A percentile compares a stretch with the other conserved stretches of the same genome.
Evolutionary conservation across 2,888 invertebrate genomes (phyloP).

Genomic region (Mythimna pallens): DNA sequence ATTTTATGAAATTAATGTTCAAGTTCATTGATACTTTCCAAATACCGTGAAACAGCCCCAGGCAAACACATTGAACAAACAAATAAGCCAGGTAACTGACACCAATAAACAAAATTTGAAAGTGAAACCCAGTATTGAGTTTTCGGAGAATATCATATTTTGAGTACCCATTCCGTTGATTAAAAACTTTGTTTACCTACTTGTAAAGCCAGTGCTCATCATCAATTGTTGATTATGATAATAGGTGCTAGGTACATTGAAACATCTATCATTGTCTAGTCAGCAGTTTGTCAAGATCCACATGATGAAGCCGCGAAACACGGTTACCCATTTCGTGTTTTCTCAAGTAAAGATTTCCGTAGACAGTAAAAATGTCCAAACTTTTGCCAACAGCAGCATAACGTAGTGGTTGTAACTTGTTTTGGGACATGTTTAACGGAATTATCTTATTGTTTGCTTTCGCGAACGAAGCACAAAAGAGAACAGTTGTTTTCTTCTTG

Average conservation of each 20-base stretch:
- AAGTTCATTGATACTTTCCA: conserved; percentile 15
- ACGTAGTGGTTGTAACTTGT: conserved; percentile 77
- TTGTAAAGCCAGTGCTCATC: conserved; percentile 49
- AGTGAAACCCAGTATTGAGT: conserved; percentile 49
- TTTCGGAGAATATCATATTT: conserved; percentile 58
- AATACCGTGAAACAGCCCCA: conserved; percentile 17
- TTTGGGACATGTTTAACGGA: conserved; percentile 73
- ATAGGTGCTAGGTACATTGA: conserved; percentile 64
- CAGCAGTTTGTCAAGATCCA: conserved; percentile 77
- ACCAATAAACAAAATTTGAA: conserved; percentile 54
- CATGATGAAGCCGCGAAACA: conserved; percentile 70
- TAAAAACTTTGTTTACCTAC: conserved; percentile 56
- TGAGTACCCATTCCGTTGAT: conserved; percentile 46
- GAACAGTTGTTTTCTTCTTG: conserved; percentile 64
- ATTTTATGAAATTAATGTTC: conserved; percentile 10
- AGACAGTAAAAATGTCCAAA: conserved; percentile 83
- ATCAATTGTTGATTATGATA: conserved; percentile 69
- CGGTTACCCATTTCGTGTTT: conserved; percentile 71
- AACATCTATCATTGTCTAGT: conserved; percentile 70
- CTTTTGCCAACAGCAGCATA: conserved; percentile 74
- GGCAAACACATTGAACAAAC: conserved; percentile 52
- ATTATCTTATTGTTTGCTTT: conserved; percentile 75
- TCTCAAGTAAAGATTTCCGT: conserved; percentile 71
- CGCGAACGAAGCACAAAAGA: conserved; percentile 61
- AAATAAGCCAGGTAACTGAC: conserved; percentile 54